Conservation (phyloP, 2,113 vertebrate species). For the Phainopepla nitens region DNA sequence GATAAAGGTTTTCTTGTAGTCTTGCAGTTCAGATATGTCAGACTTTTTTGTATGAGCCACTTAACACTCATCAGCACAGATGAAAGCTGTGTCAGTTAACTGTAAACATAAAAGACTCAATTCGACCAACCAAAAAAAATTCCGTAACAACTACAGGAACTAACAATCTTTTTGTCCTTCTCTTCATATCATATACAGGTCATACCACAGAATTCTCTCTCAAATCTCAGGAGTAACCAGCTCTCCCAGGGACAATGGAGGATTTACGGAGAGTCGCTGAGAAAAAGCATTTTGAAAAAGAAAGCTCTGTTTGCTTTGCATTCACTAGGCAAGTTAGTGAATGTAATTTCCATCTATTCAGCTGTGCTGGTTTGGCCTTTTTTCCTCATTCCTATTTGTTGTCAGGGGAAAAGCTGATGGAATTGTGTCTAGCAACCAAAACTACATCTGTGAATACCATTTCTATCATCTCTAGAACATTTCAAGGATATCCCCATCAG, state of each 20-base stretch:
- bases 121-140: neutral
- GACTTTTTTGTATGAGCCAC: neutral
- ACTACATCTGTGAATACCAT: neutral
- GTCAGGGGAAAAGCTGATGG: neutral
- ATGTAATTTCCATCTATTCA: neutral
- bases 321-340: neutral
- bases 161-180: neutral
- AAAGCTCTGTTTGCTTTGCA: neutral
- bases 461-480: neutral
- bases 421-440: neutral
- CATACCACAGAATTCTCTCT: neutral
- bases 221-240: neutral
- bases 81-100: neutral
- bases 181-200: neutral
- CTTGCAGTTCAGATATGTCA: neutral
- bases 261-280: neutral
- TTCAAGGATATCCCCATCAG: neutral
- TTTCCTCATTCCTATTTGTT: neutral
- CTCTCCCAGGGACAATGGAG: neutral
- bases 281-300: neutral
- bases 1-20: neutral
- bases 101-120: neutral
- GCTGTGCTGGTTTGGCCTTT: neutral
- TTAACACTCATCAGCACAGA: neutral
- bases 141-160: neutral